Base-by-base conservation (phyloP, 2,797 vertebrate genomes). In the Poeciliopsis paucimaculata region DNA sequence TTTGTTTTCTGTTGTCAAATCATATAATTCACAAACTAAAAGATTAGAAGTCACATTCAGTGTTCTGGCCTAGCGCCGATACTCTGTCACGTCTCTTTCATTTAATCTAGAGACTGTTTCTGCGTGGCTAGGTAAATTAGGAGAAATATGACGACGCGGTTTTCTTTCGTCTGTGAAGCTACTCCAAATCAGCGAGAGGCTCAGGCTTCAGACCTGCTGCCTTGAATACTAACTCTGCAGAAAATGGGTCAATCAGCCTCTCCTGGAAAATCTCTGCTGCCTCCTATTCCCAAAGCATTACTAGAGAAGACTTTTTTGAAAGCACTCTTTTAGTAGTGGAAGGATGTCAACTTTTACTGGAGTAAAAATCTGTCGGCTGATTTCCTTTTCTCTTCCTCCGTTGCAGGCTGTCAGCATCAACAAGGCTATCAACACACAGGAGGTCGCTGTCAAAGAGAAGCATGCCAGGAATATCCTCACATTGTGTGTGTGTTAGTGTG, bases 341-440 rank as follows among this genome's bases (percentile, higher is more conserved):
- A 77, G 20, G 60, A 71, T 85, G 76, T 76, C 73, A 72, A 18
- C 64, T 76, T 75, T 80, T 75, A 18, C 41, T 79, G 72, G 53
- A 72, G 71, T 80, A 78, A 49, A 73, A 73, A 60, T 2, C 55
- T 78, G 45, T 78, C 43, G 23, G 16, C 81, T 90, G 76, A 84
- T 86, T 78, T 80, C 77, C 72, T 77, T 43, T 75, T 81, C 28
- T 75, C 77, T 78, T 74, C 71, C 64, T 76, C 86, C 71, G 84
- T 84, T 93, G 84, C 96, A 99, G 98, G 97, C 97, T 5, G 97
- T 99, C 96, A 99, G 98, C 96, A 99, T 99, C 97, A 99, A 98
- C 96, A 99, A 99, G 95, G 98, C 98, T 90, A 99, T 99, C 96
- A 99, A 99, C 92, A 96, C 97, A 4, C 98, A 99, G 96, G 98